These are phyloP conservation scores for Aldabrachelys gigantea DNA, from an alignment of 2,113 vertebrate species.

Conservation along the genomic window DNA sequence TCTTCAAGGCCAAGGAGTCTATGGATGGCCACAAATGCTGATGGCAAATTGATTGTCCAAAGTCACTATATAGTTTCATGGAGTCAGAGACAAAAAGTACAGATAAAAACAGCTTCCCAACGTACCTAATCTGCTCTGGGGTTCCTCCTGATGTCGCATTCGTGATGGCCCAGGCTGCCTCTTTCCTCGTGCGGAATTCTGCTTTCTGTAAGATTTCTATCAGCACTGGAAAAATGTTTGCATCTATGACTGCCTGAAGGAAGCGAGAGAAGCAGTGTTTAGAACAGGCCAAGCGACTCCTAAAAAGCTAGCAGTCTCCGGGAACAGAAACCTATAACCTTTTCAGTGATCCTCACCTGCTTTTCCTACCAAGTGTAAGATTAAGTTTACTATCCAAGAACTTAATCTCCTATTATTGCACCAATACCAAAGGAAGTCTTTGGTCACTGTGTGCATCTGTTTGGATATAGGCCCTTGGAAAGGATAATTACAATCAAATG, in stretches of 20 bases:
- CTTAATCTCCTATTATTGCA: background rate
- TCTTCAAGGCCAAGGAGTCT: background rate
- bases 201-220: slow-evolving; percentile 98
- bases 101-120: accelerated
- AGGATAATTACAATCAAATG: background rate
- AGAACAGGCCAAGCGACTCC: accelerated
- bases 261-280: accelerated
- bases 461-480: background rate
- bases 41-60: background rate
- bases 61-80: accelerated
- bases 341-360: background rate
- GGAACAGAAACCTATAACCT: background rate
- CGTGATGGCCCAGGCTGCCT: slow-evolving; percentile 98
- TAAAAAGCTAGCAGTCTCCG: background rate
- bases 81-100: accelerated
- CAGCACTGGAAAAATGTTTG: slow-evolving; percentile 98
- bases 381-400: accelerated
- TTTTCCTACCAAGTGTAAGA: accelerated
- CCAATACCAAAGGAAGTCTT: background rate
- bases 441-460: slow-evolving; percentile 2
- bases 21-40: background rate
- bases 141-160: slow-evolving; percentile 98
- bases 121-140: slow-evolving; percentile 94
- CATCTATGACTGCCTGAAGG: slow-evolving; percentile 93
- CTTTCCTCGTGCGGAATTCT: slow-evolving; percentile 97